These are phyloP conservation scores for Menidia menidia DNA, from an alignment of 2,797 vertebrate species.

Conservation along the genomic window DNA sequence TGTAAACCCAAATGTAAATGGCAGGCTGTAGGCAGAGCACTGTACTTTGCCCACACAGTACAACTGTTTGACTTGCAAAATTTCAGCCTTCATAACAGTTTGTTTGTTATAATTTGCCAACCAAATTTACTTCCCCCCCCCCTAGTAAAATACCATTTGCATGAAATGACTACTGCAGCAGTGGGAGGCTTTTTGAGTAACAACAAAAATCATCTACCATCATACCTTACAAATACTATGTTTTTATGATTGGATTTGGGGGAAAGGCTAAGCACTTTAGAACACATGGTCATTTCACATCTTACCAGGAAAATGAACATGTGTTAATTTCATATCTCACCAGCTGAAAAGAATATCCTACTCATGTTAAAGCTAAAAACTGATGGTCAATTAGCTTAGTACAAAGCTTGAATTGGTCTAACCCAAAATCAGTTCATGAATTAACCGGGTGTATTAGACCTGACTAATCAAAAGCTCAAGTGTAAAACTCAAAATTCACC, in stretches of 20 bases:
- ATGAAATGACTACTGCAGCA: conserved; percentile 1
- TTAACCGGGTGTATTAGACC: neutral
- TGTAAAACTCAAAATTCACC: neutral
- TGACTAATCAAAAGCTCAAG: neutral
- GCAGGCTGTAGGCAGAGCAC: conserved; percentile 21
- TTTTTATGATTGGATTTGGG: neutral
- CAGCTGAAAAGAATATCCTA: neutral
- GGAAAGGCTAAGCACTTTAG: neutral
- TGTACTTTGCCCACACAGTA: conserved; percentile 26
- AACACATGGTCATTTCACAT: neutral
- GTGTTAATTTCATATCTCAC: neutral
- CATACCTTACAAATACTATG: neutral
- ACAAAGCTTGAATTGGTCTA: too few species aligned
- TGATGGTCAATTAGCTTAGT: neutral
- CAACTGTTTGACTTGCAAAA: conserved; percentile 22
- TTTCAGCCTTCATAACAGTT: conserved; percentile 3
- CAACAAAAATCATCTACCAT: neutral
- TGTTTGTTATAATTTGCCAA: conserved; percentile 22
- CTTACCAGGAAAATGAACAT: neutral
- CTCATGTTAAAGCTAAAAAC: neutral
- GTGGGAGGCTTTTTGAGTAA: neutral
- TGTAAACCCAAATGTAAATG: conserved; percentile 52
- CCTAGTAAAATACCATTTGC: neutral
- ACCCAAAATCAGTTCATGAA: neutral
- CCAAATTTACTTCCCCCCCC: neutral